Evolutionary conservation across 1,140 invertebrate species (phyloP), one percentile per base, ranked within the genome.

Genomic region (Chelonus insularis): DNA sequence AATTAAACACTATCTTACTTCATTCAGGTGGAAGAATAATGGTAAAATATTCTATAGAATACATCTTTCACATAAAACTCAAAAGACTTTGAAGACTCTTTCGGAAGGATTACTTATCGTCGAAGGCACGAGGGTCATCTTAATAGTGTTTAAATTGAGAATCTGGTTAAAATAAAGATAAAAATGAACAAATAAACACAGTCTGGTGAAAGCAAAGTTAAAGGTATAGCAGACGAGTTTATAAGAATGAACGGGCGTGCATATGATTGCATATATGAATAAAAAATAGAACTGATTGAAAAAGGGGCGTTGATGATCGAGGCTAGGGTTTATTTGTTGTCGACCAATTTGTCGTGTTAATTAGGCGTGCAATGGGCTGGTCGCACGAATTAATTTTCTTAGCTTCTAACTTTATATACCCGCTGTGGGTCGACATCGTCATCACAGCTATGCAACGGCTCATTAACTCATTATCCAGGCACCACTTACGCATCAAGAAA

Each of bases 331-430:
- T 72, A 70, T 72, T 74, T 68, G 68, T 68, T 65, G 64, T 61
- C 62, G 67, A 63, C 54, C 64, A 75, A 76, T 76, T 76, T 76
- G 72, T 74, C 72, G 72, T 65, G 67, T 75, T 75, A 76, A 76
- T 75, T 76, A 74, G 67, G 61, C 74, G 70, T 74, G 70, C 73
- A 70, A 71, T 69, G 65, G 41, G 62, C 34, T 43, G 48, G 59
- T 43, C 41, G 45, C 34, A 45, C 45, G 6, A 21, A 55, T 6
- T 34, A 62, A 29, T 34, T 34, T 56, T 56, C 16, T 48, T 60
- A 54, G 14, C 57, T 59, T 51, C 25, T 8, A 62, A 37, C 48
- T 51, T 25, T 32, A 54, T 47, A 45, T 11, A 12, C 4, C 1
- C 2, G 39, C n/a, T 5, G 51, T 55, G 39, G 64, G 57, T 43